Conservation (phyloP, 2,797 vertebrate species). For the Peromyscus aztecus region DNA sequence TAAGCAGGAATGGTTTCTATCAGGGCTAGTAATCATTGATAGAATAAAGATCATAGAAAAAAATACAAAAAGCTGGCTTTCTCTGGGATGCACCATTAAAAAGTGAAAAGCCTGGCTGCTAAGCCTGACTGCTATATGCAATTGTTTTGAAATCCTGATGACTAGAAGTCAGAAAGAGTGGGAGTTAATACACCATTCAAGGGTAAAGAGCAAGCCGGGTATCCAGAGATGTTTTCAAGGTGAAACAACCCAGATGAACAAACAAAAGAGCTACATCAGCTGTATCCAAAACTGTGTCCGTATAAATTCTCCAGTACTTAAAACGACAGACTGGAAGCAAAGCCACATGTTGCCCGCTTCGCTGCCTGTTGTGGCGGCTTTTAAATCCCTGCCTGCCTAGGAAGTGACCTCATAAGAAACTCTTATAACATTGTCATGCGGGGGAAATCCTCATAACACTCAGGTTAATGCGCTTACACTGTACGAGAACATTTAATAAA, state of each 20-base stretch:
- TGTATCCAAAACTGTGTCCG: constrained; percentile 35
- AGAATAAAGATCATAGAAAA: constrained; percentile 32
- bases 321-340: constrained; percentile 68
- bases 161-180: constrained; percentile 73
- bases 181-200: constrained; percentile 57
- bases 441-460: constrained; percentile 69
- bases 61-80: not conserved
- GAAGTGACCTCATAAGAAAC: constrained; percentile 82
- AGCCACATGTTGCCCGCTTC: constrained; percentile 74
- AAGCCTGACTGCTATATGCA: constrained; percentile 7
- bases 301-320: constrained; percentile 73
- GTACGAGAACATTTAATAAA: constrained; percentile 60
- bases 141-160: constrained; percentile 76
- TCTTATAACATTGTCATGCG: constrained; percentile 75
- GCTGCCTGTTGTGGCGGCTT: constrained; percentile 48
- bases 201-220: constrained; percentile 60
- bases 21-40: constrained; percentile 52
- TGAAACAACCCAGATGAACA: constrained; percentile 76
- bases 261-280: constrained; percentile 69
- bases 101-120: constrained; percentile 66
- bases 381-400: constrained; percentile 78
- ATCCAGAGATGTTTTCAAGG: constrained; percentile 74
- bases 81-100: constrained; percentile 58
- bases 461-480: constrained; percentile 59
- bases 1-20: constrained; percentile 46